Evolutionary conservation across 2,113 vertebrate species (phyloP), one percentile per base, ranked within the genome.

Genomic region (Nothoprocta pentlandii): DNA sequence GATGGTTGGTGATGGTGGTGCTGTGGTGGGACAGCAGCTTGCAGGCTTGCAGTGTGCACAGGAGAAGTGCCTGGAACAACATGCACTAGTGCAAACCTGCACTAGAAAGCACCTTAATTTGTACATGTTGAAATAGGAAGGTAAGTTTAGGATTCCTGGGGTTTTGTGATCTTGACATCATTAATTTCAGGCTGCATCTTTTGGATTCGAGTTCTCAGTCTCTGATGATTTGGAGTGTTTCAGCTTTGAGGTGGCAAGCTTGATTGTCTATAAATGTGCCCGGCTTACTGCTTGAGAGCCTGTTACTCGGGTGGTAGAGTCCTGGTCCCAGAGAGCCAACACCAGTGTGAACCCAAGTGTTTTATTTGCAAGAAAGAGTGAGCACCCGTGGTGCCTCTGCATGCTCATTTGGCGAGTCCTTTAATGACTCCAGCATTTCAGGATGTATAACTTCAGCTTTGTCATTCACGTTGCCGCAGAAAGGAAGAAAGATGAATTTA

Each of bases 301-400:
- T 20, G 25, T 34, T 53, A 39, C 34, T 34, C 26, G 12, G 16
- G 25, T 19, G 49, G 22, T 63, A 59, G 70, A 26, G 91, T 69
- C 22, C 30, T 49, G 30, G 53, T n/a, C 32, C 53, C 68, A 34
- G 39, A 49, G 16, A 69, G 58, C 25, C 4, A 10, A 36, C 30
- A 58, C 30, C 21, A 42, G 4, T 46, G 74, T 16, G 44, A 85
- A 49, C 12, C 8, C 44, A 67, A 61, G 26, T 49, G 30, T 41
- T 75, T 49, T 12, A 59, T 76, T 16, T 58, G 16, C 42, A 80
- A 30, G 21, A 13, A 70, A 5, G 4, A 17, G 26, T 13, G 39
- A 54, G 64, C 17, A 41, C 0, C 0, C 39, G 8, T 0, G 0
- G 8, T 66, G 28, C 68, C 66, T 41, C 56, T 32, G 47, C 41